Evolutionary conservation across 1,140 invertebrate genomes (phyloP), one percentile per base, ranked within the genome.

Genomic region (Drosophila ambigua): DNA sequence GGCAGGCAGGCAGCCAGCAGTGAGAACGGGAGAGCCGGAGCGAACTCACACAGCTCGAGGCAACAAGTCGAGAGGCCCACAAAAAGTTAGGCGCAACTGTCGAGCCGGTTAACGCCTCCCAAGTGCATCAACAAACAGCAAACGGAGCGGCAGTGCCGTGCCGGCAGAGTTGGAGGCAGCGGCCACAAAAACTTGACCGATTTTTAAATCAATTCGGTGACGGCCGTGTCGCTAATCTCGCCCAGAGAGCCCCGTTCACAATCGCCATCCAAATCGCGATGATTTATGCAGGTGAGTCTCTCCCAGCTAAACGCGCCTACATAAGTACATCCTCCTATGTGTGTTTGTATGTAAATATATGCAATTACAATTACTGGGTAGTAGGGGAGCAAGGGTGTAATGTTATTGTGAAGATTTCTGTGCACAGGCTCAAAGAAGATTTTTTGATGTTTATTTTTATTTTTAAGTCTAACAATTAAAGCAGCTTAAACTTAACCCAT

Each of bases 251-350:
- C 50, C 57, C 45, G 44, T 44, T 76, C 59, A 39, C 58, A 59
- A 76, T 68, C 65, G 61, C 77, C 48, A 81, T 72, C 66, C 45
- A 69, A 28, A 68, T 59, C 73, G 64, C 77, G 72, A 87, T 87
- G 81, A 87, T 85, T 85, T 85, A 85, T 87, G 57, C 82, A 85
- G 82, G 81, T 87, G 62, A 85, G 78, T 81, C 57, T 55, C 46
- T 55, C 43, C 48, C 44, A 76, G 54, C 39, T 48, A 54, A 81
- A 74, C 49, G 51, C 76, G 75, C 35, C 76, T 72, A 31, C 31
- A 31, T 6, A 28, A 6, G 5, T 28, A 28, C 5, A 28, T 31
- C 8, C 31, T 9, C 31, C 8, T 31, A 31, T 31, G 3, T 9
- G 4, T 24, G 23, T 24, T 4, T 4, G 4, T 4, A 24, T 24